phyloP scores from a whole-genome alignment of 2,888 invertebrate species.

The Elmis aenea region DNA sequence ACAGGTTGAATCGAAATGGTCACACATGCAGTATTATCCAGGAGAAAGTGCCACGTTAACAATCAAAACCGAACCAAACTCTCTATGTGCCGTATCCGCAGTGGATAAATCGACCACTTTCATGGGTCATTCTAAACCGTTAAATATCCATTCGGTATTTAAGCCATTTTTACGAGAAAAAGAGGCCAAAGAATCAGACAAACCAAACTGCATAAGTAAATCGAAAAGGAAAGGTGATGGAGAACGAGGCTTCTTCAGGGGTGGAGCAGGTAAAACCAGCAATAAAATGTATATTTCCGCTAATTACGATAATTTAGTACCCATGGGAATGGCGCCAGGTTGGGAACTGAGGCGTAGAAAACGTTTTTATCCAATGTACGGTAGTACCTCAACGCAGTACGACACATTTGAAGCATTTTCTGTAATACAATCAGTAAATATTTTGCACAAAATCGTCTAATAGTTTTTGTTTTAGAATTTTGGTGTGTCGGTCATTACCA shows the following conservation, averaged over 20 bases:
- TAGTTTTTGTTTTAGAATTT: conserved; percentile 44
- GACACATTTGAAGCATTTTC: conserved; percentile 40
- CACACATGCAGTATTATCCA: conserved; percentile 47
- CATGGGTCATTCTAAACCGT: conserved; percentile 29
- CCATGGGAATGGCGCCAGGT: conserved; percentile 3
- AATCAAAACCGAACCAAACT: conserved; percentile 50
- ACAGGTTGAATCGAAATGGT: conserved; percentile 46
- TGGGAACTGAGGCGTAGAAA: conserved; percentile 28
- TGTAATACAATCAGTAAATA: too few species aligned
- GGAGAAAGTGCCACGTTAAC: conserved; percentile 49
- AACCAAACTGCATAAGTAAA: conserved; percentile 31
- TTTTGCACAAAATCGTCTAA: conserved; percentile 4
- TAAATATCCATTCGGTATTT: conserved; percentile 29
- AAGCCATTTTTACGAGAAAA: conserved; percentile 30
- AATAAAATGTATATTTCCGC: too few species aligned
- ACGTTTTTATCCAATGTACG: conserved; percentile 31
- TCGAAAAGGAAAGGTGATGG: too few species aligned
- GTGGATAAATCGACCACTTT: conserved; percentile 55
- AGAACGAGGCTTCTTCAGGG: too few species aligned
- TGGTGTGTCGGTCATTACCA: conserved; percentile 52
- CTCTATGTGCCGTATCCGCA: conserved; percentile 55
- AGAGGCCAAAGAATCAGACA: conserved; percentile 26
- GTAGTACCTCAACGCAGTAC: conserved; percentile 34
- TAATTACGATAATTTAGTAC: too few species aligned
- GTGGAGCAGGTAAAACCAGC: too few species aligned